phyloP scores from a whole-genome alignment of 2,797 vertebrate species.

The Cichlasoma orientale region DNA sequence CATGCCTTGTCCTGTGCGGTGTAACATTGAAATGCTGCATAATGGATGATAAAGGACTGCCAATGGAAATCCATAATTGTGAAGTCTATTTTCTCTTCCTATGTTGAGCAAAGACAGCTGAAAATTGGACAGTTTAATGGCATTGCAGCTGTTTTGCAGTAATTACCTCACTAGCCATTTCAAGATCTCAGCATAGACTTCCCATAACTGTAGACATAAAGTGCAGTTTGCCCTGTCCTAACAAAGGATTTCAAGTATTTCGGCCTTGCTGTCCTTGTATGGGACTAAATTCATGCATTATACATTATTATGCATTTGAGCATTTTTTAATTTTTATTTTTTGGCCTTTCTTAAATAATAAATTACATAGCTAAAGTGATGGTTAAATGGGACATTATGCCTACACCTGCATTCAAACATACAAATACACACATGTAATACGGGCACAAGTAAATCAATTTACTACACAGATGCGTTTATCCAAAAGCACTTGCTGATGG shows the following conservation, averaged over 20 bases:
- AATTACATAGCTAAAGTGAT: background rate
- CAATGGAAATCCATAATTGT: slow-evolving; percentile 9
- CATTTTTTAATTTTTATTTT: background rate
- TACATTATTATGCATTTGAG: background rate
- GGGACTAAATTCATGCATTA: background rate
- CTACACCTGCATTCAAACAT: background rate
- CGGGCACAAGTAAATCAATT: background rate
- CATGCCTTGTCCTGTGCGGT: slow-evolving; percentile 23
- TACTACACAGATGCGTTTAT: background rate
- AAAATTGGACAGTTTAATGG: background rate
- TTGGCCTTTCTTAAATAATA: slow-evolving; percentile 3
- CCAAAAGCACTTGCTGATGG: background rate
- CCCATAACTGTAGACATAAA: background rate
- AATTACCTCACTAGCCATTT: slow-evolving; percentile 1
- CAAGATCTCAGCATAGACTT: background rate
- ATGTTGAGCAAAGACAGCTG: background rate
- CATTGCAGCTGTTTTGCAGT: background rate
- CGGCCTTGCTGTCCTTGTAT: background rate
- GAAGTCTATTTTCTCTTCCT: slow-evolving; percentile 9
- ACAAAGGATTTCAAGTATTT: background rate
- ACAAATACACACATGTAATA: background rate
- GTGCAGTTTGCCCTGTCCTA: background rate
- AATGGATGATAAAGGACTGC: slow-evolving; percentile 24
- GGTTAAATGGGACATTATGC: background rate
- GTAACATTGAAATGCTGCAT: slow-evolving; percentile 24